A percentile compares a stretch with the other conserved stretches of the same genome.
These are phyloP conservation scores for Gobionotothen gibberifrons DNA, from an alignment of 2,797 vertebrate genomes.

Conservation along the genomic window DNA sequence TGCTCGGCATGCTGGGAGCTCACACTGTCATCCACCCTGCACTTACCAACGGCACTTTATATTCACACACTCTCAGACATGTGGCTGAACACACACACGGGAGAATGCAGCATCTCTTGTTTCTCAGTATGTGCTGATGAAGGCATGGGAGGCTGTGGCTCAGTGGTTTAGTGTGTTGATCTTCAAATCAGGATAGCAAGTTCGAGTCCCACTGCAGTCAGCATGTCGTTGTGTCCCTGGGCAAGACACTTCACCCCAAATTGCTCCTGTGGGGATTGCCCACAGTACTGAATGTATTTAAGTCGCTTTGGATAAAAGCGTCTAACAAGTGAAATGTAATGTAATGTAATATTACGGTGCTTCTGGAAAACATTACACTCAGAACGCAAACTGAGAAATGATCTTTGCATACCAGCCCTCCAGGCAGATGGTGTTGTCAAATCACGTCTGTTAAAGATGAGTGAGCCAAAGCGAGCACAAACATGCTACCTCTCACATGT, in stretches of 20 bases:
- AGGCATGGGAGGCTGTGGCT: not conserved
- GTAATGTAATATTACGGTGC: not conserved
- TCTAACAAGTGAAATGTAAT: no score
- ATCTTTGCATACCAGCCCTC: conserved; percentile 39
- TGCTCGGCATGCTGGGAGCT: conserved; percentile 40
- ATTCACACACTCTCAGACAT: conserved; percentile 27
- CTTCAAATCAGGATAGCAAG: no score
- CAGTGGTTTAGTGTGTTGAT: no score
- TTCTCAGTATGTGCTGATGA: not conserved
- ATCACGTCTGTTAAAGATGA: conserved; percentile 21
- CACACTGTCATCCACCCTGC: conserved; percentile 22
- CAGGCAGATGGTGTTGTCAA: conserved; percentile 51
- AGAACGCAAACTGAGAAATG: not conserved
- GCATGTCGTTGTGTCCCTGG: no score
- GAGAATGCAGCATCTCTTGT: not conserved
- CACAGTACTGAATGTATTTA: no score
- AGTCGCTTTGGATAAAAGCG: no score
- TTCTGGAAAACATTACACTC: not conserved
- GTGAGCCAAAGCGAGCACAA: conserved; percentile 13
- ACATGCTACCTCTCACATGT: not conserved
- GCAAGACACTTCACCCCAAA: no score
- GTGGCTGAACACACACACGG: not conserved
- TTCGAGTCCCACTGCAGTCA: no score
- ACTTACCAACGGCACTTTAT: conserved; percentile 35
- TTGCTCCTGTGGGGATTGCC: no score